These are phyloP conservation scores for Antennarius striatus DNA, from an alignment of 2,113 vertebrate genomes.

Conservation along the genomic window DNA sequence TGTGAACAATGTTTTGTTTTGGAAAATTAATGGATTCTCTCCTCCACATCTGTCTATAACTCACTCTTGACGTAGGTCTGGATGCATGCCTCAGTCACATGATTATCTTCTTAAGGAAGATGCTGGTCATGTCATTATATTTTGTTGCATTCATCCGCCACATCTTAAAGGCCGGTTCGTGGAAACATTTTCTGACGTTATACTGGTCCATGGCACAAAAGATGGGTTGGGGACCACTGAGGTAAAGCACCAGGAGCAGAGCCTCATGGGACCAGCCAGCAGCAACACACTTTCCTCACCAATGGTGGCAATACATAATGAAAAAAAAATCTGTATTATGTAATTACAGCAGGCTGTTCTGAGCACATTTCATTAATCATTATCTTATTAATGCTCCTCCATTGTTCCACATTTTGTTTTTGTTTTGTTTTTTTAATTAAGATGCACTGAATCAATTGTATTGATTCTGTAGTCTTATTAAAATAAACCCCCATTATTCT, in stretches of 20 bases:
- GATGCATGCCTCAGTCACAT: too few relatives aligned
- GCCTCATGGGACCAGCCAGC: slow-evolving; percentile 38
- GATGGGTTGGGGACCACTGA: too few relatives aligned
- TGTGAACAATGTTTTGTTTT: too few relatives aligned
- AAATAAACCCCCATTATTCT: slow-evolving; percentile 52
- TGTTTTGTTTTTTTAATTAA: slow-evolving; percentile 79
- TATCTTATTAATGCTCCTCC: slow-evolving; percentile 79
- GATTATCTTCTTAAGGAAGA: too few relatives aligned
- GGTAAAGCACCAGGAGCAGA: slow-evolving; percentile 23
- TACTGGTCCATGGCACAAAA: too few relatives aligned
- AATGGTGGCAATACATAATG: slow-evolving; percentile 61
- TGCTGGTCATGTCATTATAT: too few relatives aligned
- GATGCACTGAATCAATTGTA: slow-evolving; percentile 76
- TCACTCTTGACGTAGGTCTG: too few relatives aligned
- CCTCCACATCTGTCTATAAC: too few relatives aligned
- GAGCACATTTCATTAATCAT: slow-evolving; percentile 77
- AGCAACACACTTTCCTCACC: slow-evolving; percentile 41
- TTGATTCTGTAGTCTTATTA: slow-evolving; percentile 78
- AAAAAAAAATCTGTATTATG: slow-evolving; percentile 79
- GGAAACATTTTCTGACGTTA: too few relatives aligned
- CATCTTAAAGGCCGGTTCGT: too few relatives aligned
- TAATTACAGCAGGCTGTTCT: slow-evolving; percentile 74
- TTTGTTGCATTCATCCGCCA: too few relatives aligned
- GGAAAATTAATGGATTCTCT: too few relatives aligned
- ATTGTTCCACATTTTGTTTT: slow-evolving; percentile 75